Evolutionary conservation across 2,113 vertebrate genomes (phyloP).

Genomic region (Tragulus kanchil): DNA sequence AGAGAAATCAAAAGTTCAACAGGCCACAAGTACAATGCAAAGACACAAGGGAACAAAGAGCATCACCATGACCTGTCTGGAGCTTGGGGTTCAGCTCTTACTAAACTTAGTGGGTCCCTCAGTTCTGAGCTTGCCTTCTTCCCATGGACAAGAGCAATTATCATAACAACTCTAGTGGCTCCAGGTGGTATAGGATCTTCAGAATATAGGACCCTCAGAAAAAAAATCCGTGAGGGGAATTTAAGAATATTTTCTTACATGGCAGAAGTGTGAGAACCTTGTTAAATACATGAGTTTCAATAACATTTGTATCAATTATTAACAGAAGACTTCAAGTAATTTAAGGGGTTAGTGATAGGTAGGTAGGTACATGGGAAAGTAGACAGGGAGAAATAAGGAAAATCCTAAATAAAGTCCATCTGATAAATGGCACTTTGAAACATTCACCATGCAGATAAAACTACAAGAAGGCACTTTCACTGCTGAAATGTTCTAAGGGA

Average conservation of each 20-base stretch:
- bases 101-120: background rate
- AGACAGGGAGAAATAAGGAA: constrained; percentile 30
- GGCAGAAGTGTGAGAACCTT: background rate
- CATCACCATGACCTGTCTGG: background rate
- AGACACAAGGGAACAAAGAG: background rate
- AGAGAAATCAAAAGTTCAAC: background rate
- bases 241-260: background rate
- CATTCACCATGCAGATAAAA: constrained; percentile 23
- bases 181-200: background rate
- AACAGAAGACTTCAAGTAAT: background rate
- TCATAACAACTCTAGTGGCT: background rate
- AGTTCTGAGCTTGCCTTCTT: background rate
- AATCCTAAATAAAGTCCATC: background rate
- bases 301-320: constrained; percentile 18
- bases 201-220: background rate
- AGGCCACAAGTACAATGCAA: constrained; percentile 17
- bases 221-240: background rate
- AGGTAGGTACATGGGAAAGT: background rate
- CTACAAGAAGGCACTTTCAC: constrained; percentile 45
- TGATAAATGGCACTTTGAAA: constrained; percentile 15
- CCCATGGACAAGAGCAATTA: background rate
- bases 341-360: background rate
- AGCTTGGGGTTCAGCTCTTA: background rate
- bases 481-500: constrained; percentile 39
- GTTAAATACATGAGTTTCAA: background rate